Base-by-base conservation (phyloP, 2,113 vertebrate species). In the cattle (Bos taurus) region DNA sequence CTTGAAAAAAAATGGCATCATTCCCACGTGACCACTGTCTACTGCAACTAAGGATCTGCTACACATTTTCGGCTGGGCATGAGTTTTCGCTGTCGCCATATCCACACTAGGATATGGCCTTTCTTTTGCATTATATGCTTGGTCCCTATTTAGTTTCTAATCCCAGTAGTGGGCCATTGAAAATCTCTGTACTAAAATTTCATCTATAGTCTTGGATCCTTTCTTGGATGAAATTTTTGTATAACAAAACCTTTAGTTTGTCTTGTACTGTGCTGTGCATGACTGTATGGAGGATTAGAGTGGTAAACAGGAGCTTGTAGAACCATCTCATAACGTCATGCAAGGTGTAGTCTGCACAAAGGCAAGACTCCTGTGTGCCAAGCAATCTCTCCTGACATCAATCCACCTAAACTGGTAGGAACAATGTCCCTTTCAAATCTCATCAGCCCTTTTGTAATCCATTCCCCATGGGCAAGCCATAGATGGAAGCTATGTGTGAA, bases 211-310 rank as follows among this genome's bases (percentile, higher is more conserved):
- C 14, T 33, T 48, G 8, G 46, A 46, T 46, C 7, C n/a, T 67
- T 59, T 84, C 43, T 87, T 48, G 59, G 26, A 56, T 33, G 48
- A 71, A 71, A 8, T 16, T 7, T 52, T 54, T 21, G 15, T 43
- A 60, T 77, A 86, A 88, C 50, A 56, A 89, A 86, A 90, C 40
- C 40, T 71, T 80, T 56, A 64, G 59, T 64, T 91, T 91, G 52
- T 91, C 46, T 67, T 67, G 12, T 74, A 19, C 50, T 81, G 26
- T 59, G 23, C 28, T 83, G 48, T 80, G 40, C 78, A 11, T 81
- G 40, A 92, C 36, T 26, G 48, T 50, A 74, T 54, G 26, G 80
- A 88, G 80, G 17, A 84, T 62, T 43, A 19, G 21, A 43, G 4
- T n/a, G 40, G 10, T 81, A 56, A 80, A n/a, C 3, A 36, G 80